Evolutionary conservation across 2,113 vertebrate genomes (phyloP).

Genomic region (Pterophyllum scalare): DNA sequence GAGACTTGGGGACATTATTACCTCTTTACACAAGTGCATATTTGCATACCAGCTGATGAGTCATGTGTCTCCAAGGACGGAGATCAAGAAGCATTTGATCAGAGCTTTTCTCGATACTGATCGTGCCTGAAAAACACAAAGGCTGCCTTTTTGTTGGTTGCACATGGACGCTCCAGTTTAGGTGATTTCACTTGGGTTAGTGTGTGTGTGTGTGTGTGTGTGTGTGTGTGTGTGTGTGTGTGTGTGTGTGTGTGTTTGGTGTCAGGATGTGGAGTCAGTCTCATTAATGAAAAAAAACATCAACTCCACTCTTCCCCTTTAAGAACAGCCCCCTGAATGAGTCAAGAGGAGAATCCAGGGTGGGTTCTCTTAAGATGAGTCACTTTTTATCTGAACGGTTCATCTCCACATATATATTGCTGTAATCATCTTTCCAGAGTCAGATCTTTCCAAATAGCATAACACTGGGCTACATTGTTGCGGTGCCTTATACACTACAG

Average conservation of each 20-base stretch:
- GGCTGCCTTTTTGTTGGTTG: not conserved
- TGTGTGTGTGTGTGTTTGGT: too few species aligned
- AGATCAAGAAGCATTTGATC: constrained; percentile 55
- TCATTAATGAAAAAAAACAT: constrained; percentile 8
- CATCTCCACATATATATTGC: not conserved
- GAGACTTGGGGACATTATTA: constrained; percentile 40
- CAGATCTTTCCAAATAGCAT: not conserved
- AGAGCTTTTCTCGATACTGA: constrained; percentile 49
- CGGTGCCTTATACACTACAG: not conserved
- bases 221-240: too few species aligned
- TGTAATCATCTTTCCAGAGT: not conserved
- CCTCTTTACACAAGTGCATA: constrained; percentile 6
- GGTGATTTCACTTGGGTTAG: not conserved
- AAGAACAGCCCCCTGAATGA: not conserved
- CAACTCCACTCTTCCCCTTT: not conserved
- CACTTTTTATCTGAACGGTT: not conserved
- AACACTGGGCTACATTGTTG: not conserved
- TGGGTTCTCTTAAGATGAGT: not conserved
- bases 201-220: too few species aligned
- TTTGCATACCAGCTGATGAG: constrained; percentile 16
- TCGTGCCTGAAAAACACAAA: constrained; percentile 45
- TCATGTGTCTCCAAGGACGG: constrained; percentile 44
- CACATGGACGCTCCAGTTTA: not conserved
- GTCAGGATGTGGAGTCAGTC: constrained; percentile 9
- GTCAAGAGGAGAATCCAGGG: not conserved